Percentiles rank a stretch among this genome's conserved stretches.
phyloP scores from a whole-genome alignment of 2,888 invertebrate species.

The Trissolcus brochymenae region DNA sequence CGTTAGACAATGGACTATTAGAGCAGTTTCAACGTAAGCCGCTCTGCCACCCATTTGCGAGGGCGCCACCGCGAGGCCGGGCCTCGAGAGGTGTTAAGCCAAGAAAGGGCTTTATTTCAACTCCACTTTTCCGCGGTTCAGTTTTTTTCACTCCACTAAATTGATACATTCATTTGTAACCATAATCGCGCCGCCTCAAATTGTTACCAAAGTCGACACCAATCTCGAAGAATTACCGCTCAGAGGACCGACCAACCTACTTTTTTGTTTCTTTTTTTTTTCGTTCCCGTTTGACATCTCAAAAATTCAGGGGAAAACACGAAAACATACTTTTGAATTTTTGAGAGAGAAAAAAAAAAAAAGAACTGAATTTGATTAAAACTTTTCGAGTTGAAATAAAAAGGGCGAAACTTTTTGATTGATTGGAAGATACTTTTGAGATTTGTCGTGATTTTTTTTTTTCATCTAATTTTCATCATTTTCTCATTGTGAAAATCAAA shows the following conservation, averaged over 20 bases:
- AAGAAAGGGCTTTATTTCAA: conserved; percentile 46
- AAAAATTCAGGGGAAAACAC: too few relatives aligned
- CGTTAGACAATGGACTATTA: conserved; percentile 75
- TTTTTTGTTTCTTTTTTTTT: neutral
- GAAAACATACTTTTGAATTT: too few relatives aligned
- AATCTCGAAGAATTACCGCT: neutral
- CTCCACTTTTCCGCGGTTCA: conserved; percentile 23
- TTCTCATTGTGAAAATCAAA: too few relatives aligned
- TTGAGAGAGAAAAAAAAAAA: too few relatives aligned
- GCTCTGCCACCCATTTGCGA: conserved; percentile 60
- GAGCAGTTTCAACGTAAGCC: conserved; percentile 71
- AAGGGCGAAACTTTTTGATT: too few relatives aligned
- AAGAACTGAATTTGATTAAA: too few relatives aligned
- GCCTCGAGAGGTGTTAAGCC: conserved; percentile 32
- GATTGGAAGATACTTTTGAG: too few relatives aligned
- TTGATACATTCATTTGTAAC: conserved; percentile 36
- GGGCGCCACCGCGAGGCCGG: conserved; percentile 30
- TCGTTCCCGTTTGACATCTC: too few relatives aligned
- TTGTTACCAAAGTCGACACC: neutral
- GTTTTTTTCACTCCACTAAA: conserved; percentile 3
- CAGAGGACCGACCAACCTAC: conserved; percentile 7
- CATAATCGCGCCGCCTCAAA: conserved; percentile 14
- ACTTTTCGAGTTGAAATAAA: too few relatives aligned
- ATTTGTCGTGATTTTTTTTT: too few relatives aligned
- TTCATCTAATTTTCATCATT: too few relatives aligned